Percentiles rank a stretch among this genome's conserved stretches.
These are phyloP conservation scores for Galeruca laticollis DNA, from an alignment of 2,888 invertebrate species.

Conservation along the genomic window DNA sequence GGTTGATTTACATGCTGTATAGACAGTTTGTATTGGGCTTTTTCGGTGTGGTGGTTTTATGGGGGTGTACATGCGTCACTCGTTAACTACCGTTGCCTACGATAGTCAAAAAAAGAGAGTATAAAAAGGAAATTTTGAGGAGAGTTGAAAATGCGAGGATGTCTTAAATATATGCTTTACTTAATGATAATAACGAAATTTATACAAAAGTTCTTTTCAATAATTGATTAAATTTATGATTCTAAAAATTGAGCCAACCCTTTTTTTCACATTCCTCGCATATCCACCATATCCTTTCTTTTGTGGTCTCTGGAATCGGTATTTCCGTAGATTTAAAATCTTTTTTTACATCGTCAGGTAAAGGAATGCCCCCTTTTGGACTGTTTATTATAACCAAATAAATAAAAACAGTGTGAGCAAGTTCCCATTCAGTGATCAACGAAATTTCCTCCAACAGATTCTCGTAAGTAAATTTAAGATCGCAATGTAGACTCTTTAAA, in stretches of 20 bases:
- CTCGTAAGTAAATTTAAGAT: conserved; percentile 30
- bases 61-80: no score
- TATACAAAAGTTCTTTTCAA: no score
- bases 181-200: no score
- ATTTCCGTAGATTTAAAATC: not conserved
- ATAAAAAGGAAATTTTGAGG: no score
- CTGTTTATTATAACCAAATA: conserved; percentile 15
- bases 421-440: conserved; percentile 8
- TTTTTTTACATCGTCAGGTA: not conserved
- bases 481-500: conserved; percentile 22
- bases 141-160: no score
- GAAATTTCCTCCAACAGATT: conserved; percentile 33
- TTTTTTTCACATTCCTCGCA: conserved; percentile 29
- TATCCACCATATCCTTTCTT: conserved; percentile 21
- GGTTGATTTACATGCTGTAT: no score
- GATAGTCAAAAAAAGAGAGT: no score
- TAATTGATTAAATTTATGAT: not conserved
- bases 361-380: not conserved
- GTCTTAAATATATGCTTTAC: no score
- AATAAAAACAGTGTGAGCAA: conserved; percentile 33
- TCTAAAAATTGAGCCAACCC: conserved; percentile 31
- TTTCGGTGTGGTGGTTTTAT: no score
- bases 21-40: no score
- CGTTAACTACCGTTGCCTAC: no score
- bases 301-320: not conserved